These are phyloP conservation scores for Paedocypris sp. DNA, from an alignment of 2,113 vertebrate species.

Conservation along the genomic window DNA sequence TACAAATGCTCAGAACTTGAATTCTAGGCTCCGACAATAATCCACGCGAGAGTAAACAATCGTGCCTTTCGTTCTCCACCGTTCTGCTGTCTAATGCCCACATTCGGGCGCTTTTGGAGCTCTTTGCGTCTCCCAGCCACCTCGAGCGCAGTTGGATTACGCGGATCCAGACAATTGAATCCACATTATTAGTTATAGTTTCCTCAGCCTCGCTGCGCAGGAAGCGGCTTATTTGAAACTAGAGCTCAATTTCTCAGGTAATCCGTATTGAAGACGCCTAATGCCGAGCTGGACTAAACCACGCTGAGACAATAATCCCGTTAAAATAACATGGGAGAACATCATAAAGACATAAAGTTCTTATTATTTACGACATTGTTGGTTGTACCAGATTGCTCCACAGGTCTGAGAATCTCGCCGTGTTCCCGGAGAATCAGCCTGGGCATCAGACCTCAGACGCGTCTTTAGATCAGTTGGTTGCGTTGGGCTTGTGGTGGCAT, in stretches of 20 bases:
- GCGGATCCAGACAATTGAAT: conserved; percentile 1
- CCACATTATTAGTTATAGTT: conserved; percentile 26
- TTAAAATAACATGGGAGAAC: background rate
- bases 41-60: too few relatives aligned
- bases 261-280: background rate
- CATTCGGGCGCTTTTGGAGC: conserved; percentile 22
- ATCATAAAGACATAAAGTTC: background rate
- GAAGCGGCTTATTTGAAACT: conserved; percentile 12
- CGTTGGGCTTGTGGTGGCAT: background rate
- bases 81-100: conserved; percentile 11
- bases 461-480: conserved; percentile 13
- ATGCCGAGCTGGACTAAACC: conserved; percentile 6
- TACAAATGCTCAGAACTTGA: too few relatives aligned
- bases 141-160: conserved; percentile 5
- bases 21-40: too few relatives aligned
- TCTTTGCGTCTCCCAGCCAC: conserved; percentile 9
- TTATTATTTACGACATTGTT: too few relatives aligned
- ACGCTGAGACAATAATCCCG: background rate
- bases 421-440: background rate
- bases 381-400: too few relatives aligned
- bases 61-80: too few relatives aligned
- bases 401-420: too few relatives aligned
- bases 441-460: background rate
- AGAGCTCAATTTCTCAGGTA: conserved; percentile 8
- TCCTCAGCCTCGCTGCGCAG: conserved; percentile 4